phyloP scores from a whole-genome alignment of 1,140 invertebrate species.

The Trichoplusia ni region DNA sequence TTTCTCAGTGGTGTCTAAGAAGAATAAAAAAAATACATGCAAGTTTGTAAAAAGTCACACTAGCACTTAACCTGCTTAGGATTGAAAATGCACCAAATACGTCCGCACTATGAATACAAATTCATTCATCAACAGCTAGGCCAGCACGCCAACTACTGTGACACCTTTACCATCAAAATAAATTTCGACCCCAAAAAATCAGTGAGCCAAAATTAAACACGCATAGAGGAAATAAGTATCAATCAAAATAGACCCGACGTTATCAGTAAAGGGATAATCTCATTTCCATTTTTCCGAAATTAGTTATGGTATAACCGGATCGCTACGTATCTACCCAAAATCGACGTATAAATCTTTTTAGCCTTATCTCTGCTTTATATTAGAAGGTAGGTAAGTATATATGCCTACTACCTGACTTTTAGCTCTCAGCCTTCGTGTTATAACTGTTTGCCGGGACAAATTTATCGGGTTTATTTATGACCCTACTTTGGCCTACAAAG shows the following conservation, averaged over 20 bases:
- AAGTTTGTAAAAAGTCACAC: too few species aligned
- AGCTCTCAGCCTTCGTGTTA: slow-evolving; percentile 49
- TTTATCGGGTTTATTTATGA: slow-evolving; percentile 52
- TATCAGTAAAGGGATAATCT: background rate
- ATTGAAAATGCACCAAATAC: too few species aligned
- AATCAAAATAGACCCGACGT: background rate
- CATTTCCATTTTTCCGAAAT: slow-evolving; percentile 17
- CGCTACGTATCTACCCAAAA: slow-evolving; percentile 27
- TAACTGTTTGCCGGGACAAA: slow-evolving; percentile 70
- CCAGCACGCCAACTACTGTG: too few species aligned
- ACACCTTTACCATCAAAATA: too few species aligned
- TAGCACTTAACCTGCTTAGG: too few species aligned
- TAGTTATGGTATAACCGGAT: background rate
- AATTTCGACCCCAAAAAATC: background rate
- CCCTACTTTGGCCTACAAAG: slow-evolving; percentile 23
- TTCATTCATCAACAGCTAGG: too few species aligned
- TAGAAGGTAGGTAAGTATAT: slow-evolving; percentile 53
- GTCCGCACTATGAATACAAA: too few species aligned
- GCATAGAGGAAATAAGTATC: slow-evolving; percentile 1
- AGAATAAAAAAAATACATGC: too few species aligned
- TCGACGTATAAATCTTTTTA: slow-evolving; percentile 56
- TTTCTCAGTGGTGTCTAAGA: too few species aligned
- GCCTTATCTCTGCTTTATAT: too few species aligned
- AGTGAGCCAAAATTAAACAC: background rate
- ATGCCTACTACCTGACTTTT: slow-evolving; percentile 64